Evolutionary conservation across 2,113 vertebrate species (phyloP).

Genomic region (Zingel zingel): DNA sequence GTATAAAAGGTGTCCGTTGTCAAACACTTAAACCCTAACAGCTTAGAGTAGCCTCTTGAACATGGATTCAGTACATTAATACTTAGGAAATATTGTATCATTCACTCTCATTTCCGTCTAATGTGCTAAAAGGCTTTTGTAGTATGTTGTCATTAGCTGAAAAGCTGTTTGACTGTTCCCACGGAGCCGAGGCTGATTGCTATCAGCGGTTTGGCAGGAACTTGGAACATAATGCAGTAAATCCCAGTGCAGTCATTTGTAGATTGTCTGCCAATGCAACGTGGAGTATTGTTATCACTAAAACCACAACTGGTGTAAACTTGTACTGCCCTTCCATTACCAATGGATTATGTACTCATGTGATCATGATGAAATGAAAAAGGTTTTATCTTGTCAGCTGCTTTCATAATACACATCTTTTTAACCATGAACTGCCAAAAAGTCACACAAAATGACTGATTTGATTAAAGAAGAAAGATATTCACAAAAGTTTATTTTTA

Average conservation of each 20-base stretch:
- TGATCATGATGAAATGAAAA: not conserved
- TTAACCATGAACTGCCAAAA: not conserved
- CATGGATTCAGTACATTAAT: no score
- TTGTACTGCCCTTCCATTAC: not conserved
- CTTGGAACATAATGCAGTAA: no score
- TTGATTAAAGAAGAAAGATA: not conserved
- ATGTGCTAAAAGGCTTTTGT: not conserved
- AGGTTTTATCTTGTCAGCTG: no score
- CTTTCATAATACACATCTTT: not conserved
- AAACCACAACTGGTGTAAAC: not conserved
- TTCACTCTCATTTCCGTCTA: not conserved
- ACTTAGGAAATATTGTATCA: no score
- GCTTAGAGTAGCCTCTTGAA: no score
- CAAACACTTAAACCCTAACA: no score
- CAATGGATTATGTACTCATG: no score
- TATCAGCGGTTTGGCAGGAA: not conserved
- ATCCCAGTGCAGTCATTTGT: not conserved
- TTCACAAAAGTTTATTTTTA: not conserved
- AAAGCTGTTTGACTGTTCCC: no score
- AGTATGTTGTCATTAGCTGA: not conserved
- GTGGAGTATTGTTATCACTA: not conserved
- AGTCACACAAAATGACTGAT: no score
- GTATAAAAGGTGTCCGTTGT: no score
- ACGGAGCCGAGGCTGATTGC: not conserved
- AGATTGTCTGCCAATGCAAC: no score